These are phyloP conservation scores for Chaenocephalus aceratus DNA, from an alignment of 2,113 vertebrate genomes.

Conservation along the genomic window DNA sequence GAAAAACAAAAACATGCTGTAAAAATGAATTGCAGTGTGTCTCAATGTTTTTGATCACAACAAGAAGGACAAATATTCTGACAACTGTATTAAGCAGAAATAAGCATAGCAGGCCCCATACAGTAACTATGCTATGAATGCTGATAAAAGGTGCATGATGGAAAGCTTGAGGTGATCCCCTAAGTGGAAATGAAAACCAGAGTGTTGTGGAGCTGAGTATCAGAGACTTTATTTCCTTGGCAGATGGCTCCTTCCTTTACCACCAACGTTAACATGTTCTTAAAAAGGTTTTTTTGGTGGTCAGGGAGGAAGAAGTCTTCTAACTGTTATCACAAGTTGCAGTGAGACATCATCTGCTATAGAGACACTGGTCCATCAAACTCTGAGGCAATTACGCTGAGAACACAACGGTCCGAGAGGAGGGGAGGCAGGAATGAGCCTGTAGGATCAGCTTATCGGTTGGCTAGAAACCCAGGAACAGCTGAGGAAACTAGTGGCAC, in stretches of 20 bases:
- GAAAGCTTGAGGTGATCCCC: slow-evolving; percentile 59
- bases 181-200: slow-evolving; percentile 74
- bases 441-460: slow-evolving; percentile 74
- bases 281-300: slow-evolving; percentile 41
- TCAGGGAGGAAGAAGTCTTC: slow-evolving; percentile 36
- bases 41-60: slow-evolving; percentile 61
- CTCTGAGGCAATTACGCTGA: slow-evolving; percentile 75
- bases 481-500: slow-evolving; percentile 69
- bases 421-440: slow-evolving; percentile 50
- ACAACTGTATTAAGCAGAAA: slow-evolving; percentile 69
- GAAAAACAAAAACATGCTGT: slow-evolving; percentile 57
- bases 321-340: slow-evolving; percentile 65
- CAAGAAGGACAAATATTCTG: slow-evolving; percentile 48
- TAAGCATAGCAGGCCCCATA: slow-evolving; percentile 35
- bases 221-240: slow-evolving; percentile 62
- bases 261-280: slow-evolving; percentile 54
- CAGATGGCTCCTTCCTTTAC: slow-evolving; percentile 65
- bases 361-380: slow-evolving; percentile 76
- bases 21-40: slow-evolving; percentile 52
- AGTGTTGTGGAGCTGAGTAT: slow-evolving; percentile 44
- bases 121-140: slow-evolving; percentile 50
- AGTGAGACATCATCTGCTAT: slow-evolving; percentile 69
- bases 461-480: slow-evolving; percentile 63
- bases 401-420: slow-evolving; percentile 73
- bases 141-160: slow-evolving; percentile 71